These are phyloP conservation scores for Harmothoe impar DNA, from an alignment of 2,888 invertebrate genomes.

Conservation along the genomic window DNA sequence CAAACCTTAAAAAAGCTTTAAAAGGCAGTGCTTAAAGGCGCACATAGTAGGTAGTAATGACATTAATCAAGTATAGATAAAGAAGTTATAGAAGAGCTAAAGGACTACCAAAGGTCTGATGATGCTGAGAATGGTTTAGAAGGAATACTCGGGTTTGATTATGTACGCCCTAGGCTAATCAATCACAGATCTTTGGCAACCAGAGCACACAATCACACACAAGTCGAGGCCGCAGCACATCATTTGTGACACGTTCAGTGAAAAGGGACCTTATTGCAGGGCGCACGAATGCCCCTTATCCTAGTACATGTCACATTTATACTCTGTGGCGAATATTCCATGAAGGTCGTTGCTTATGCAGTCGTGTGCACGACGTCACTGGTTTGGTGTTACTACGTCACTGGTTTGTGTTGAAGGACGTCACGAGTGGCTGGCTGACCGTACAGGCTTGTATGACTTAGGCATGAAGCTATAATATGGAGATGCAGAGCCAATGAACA, in stretches of 20 bases:
- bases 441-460: constrained; percentile 59
- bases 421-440: not conserved
- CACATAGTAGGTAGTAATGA: not conserved
- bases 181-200: constrained; percentile 29
- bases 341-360: not conserved
- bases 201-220: constrained; percentile 24
- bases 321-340: not conserved
- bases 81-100: not conserved
- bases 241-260: too few species aligned
- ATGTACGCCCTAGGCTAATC: constrained; percentile 16
- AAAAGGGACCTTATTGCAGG: too few species aligned
- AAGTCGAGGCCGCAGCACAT: not conserved
- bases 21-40: constrained; percentile 3
- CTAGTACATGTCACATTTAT: too few species aligned
- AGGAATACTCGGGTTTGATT: constrained; percentile 23
- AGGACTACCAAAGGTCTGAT: not conserved
- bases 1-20: not conserved
- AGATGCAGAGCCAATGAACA: constrained; percentile 70
- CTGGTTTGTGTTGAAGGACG: not conserved
- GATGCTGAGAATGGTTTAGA: not conserved
- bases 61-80: not conserved
- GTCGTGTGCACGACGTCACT: not conserved
- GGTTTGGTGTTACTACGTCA: constrained; percentile 31
- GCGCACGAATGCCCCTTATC: too few species aligned
- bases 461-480: constrained; percentile 68